phyloP scores from a whole-genome alignment of 2,113 vertebrate species.

The Rhynchomys soricoides region DNA sequence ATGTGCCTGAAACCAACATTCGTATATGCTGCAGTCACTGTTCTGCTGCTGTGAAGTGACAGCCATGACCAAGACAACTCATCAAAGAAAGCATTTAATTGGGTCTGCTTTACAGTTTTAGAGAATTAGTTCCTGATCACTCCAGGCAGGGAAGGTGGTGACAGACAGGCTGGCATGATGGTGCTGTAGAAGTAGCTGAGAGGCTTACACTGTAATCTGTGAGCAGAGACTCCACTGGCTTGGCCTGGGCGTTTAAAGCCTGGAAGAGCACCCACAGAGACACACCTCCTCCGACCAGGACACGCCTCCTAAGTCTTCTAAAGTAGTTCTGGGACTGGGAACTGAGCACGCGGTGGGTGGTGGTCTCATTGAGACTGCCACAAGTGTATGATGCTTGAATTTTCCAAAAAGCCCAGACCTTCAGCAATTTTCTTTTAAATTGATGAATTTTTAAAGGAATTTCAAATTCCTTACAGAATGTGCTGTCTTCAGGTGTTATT shows the following conservation, averaged over 20 bases:
- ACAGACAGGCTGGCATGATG: background rate
- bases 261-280: background rate
- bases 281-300: background rate
- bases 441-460: background rate
- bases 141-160: background rate
- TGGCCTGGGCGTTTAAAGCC: background rate
- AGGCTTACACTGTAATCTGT: background rate
- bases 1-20: slow-evolving; percentile 25
- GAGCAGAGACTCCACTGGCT: background rate
- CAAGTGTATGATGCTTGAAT: background rate
- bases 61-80: background rate
- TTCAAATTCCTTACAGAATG: slow-evolving; percentile 37
- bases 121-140: background rate
- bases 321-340: background rate
- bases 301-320: background rate
- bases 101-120: background rate
- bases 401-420: background rate
- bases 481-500: background rate
- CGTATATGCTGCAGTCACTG: background rate
- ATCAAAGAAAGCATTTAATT: background rate
- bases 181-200: background rate
- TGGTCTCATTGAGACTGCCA: background rate
- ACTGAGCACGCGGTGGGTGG: background rate
- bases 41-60: background rate
- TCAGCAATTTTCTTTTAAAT: slow-evolving; percentile 17